Base-by-base conservation (phyloP, 2,113 vertebrate genomes). In the Notarius lentiginosus region DNA sequence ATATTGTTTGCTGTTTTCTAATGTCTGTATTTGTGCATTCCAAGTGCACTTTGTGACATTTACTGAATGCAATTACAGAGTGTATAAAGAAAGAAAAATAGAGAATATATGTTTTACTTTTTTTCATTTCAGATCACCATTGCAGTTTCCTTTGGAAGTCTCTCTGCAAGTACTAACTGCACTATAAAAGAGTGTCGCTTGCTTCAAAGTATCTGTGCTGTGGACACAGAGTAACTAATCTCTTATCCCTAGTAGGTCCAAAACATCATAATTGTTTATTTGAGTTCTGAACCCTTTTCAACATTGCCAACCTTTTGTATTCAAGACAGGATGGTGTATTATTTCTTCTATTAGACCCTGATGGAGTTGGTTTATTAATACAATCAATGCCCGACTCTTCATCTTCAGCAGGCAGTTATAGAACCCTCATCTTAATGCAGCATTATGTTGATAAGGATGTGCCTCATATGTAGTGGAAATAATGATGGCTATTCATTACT, bases 1-100 rank as follows among this genome's bases (percentile, higher is more conserved):
- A 79, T 22, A 7, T 51, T 55, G 17, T 10, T 58, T 80, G 14
- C 22, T 80, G n/a, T 20, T 56, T 56, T 51, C 5, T 77, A 17
- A 6, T 76, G 41, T 76, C 24, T 79, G 76, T 41, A 41, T 30
- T 80, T 22, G 17, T 41, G 79, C 79, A 80, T 41, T 60, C 7
- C 18, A 41, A 58, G 56, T 80, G 79, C 79, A 80, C 79, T 80
- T 80, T 80, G 18, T 80, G 79, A 60, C 55, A 60, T 80, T 60
- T 41, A 80, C 55, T 58, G 77, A 58, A 80, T 12, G 17, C 79
- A 80, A 41, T 41, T 80, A 60, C 77, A 58, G 22, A 77, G 7
- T 58, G 73, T 51, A 79, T 27, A 22, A 51, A 22, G 14, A 58
- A 34, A 79, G 11, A 58, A 60, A 41, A 2, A 5, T 18, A 27